Base-by-base conservation (phyloP, 2,113 vertebrate species). In the Cryptomyrus ogoouensis region DNA sequence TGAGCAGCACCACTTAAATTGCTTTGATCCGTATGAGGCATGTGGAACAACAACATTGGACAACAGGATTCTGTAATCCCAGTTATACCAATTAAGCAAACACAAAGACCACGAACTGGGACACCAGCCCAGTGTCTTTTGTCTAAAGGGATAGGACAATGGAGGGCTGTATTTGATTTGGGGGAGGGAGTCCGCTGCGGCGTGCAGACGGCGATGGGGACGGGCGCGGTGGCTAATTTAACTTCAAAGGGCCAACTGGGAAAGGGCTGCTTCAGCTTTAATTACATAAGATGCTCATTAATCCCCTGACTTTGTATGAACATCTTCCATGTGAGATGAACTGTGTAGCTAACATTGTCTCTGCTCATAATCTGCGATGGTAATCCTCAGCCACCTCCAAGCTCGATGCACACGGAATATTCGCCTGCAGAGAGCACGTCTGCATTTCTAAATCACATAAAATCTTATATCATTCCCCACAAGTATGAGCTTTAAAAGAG, bases 201-300 rank as follows among this genome's bases (percentile, higher is more conserved):
- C 42, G 17, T 19, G 49, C 50, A 66, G 66, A 35, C 53, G 42
- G 46, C 12, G 17, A 85, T 44, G 50, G 77, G 77, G 77, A 10
- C 70, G 19, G 46, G 62, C 24, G 13, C 52, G 66, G 90, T 24
- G 50, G 46, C 50, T 47, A 80, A 70, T 58, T 27, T 66, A 90
- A 87, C 90, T 90, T 90, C 88, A 90, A 84, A 88, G 90, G 49
- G 83, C 35, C 52, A 84, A 77, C 90, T 31, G 66, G 74, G 90
- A 83, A 83, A 80, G 90, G 31, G 58, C 44, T 46, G 15, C 62
- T 87, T 90, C 56, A 74, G 83, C 58, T 86, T 87, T 87, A 90
- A 90, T 90, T 90, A 90, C 62, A 62, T 74, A 85, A 87, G 44
- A 84, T 62, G 50, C 89, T 90, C 83, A 66, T 74, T 86, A 84